A percentile compares a stretch with the other conserved stretches of the same genome.
phyloP scores from a whole-genome alignment of 2,797 vertebrate genomes.

The Valencia hispanica region DNA sequence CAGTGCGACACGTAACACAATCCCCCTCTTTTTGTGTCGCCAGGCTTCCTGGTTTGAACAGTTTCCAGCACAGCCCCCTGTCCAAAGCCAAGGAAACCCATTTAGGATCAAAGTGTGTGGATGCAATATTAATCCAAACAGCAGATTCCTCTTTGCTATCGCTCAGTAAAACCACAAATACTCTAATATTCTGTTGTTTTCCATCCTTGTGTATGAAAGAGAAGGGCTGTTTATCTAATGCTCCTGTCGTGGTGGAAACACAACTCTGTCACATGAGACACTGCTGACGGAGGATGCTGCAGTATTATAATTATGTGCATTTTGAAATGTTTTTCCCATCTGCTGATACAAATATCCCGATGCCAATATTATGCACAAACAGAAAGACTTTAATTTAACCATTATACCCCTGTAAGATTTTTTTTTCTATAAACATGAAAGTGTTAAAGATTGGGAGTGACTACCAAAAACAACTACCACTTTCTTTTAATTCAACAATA shows the following conservation, averaged over 20 bases:
- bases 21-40: conserved; percentile 1
- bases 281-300: conserved; percentile 16
- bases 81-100: conserved; percentile 17
- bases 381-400: neutral
- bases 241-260: conserved; percentile 8
- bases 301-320: conserved; percentile 44
- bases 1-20: conserved; percentile 5
- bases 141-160: conserved; percentile 20
- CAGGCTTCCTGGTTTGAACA: conserved; percentile 19
- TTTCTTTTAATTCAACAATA: neutral
- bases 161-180: conserved; percentile 24
- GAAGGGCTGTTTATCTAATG: neutral
- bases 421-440: conserved; percentile 35
- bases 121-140: conserved; percentile 41
- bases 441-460: conserved; percentile 11
- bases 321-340: conserved; percentile 27
- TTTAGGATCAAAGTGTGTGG: conserved; percentile 32
- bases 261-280: conserved; percentile 11
- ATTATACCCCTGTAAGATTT: neutral
- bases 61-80: conserved; percentile 12
- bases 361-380: neutral
- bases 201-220: neutral
- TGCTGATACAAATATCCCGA: conserved; percentile 17
- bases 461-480: neutral
- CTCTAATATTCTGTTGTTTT: conserved; percentile 1